Percentiles rank a stretch among this genome's conserved stretches.
Conservation (phyloP, 2,888 invertebrate species). For the Nesidiocoris tenuis region DNA sequence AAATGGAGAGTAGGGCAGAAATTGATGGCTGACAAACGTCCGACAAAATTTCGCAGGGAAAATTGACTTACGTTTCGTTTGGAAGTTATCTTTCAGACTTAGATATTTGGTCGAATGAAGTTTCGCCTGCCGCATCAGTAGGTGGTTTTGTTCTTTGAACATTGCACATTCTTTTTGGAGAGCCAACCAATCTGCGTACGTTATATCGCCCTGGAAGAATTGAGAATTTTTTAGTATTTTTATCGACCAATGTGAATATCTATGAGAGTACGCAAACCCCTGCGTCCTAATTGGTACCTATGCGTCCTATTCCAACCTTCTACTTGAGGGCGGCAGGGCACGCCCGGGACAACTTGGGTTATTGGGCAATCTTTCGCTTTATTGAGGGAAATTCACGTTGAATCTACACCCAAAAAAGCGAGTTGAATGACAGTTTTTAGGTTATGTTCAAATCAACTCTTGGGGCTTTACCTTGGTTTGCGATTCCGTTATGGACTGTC, state of each 20-base stretch:
- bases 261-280: too few species aligned
- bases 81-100: conserved; percentile 48
- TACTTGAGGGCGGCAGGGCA: too few species aligned
- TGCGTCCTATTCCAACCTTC: too few species aligned
- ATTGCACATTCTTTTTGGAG: conserved; percentile 53
- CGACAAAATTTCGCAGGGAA: too few species aligned
- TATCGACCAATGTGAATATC: background rate
- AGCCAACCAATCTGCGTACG: conserved; percentile 53
- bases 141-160: conserved; percentile 55
- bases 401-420: too few species aligned
- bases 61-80: conserved; percentile 48
- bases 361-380: too few species aligned
- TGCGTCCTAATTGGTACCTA: too few species aligned
- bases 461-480: conserved; percentile 53
- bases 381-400: too few species aligned
- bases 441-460: too few species aligned
- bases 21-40: background rate
- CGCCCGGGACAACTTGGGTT: too few species aligned
- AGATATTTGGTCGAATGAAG: conserved; percentile 54
- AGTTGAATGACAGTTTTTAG: too few species aligned
- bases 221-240: background rate
- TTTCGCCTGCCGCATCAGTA: conserved; percentile 65
- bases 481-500: conserved; percentile 58
- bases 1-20: too few species aligned
- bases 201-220: conserved; percentile 53